These are phyloP conservation scores for Nemurella pictetii DNA, from an alignment of 2,888 invertebrate genomes.

Conservation along the genomic window DNA sequence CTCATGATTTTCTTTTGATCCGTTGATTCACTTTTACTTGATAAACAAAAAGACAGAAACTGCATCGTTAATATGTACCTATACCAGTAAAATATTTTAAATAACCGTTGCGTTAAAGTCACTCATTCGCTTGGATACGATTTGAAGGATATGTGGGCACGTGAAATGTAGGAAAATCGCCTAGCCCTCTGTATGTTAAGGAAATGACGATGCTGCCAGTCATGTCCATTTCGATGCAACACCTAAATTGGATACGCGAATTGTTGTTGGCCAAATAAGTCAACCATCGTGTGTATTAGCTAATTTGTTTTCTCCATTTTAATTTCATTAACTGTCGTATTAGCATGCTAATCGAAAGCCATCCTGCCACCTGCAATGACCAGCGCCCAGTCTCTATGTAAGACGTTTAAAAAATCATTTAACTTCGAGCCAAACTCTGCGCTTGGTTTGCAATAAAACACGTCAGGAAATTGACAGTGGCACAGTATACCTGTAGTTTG, in stretches of 20 bases:
- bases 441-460: neutral
- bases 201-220: neutral
- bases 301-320: neutral
- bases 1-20: too few species aligned
- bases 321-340: neutral
- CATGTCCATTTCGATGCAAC: neutral
- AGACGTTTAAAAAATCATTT: neutral
- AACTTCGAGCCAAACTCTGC: neutral
- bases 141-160: too few species aligned
- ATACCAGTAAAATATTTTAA: too few species aligned
- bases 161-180: too few species aligned
- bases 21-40: too few species aligned
- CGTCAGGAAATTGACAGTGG: neutral
- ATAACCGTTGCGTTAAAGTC: too few species aligned
- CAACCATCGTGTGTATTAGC: neutral
- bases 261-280: neutral
- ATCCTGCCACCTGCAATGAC: neutral
- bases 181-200: neutral
- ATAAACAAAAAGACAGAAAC: too few species aligned
- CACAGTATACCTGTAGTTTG: neutral
- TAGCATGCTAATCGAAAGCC: neutral
- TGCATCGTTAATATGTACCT: too few species aligned
- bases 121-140: too few species aligned
- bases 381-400: neutral
- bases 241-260: neutral